Percentiles rank a stretch among this genome's conserved stretches.
phyloP scores from a whole-genome alignment of 2,797 vertebrate genomes.

The Phalanger gymnotis region DNA sequence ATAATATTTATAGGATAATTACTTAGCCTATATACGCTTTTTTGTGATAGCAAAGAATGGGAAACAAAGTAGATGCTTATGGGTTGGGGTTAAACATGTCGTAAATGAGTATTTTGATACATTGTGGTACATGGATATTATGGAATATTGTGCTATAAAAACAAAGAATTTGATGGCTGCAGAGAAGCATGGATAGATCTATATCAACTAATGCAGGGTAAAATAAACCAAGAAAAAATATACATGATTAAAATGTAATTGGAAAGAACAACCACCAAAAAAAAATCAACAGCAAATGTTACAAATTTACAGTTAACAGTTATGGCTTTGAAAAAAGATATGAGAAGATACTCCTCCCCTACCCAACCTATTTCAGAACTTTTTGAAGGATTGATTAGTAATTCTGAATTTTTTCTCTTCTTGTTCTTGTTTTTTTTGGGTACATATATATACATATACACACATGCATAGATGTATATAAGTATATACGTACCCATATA shows the following conservation, averaged over 20 bases:
- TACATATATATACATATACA: fast-evolving
- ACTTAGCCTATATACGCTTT: background rate
- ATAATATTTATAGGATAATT: background rate
- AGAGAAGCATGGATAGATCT: background rate
- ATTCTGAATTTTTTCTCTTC: background rate
- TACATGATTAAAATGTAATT: background rate
- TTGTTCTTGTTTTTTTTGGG: background rate
- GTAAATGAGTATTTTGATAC: background rate
- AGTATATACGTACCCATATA: too few species aligned
- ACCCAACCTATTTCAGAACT: background rate
- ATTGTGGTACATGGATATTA: background rate
- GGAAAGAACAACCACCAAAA: background rate
- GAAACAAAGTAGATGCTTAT: background rate
- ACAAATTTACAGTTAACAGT: background rate
- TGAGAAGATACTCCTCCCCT: background rate
- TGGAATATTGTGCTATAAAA: background rate
- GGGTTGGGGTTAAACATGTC: background rate
- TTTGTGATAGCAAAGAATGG: background rate
- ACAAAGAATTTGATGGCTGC: background rate
- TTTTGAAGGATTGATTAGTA: background rate
- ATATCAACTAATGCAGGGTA: background rate
- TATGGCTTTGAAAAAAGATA: background rate
- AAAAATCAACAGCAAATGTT: background rate
- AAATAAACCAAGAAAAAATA: background rate
- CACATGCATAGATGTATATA: too few species aligned